Conservation (phyloP, 2,888 invertebrate species). For the Sarcophaga carnaria region DNA sequence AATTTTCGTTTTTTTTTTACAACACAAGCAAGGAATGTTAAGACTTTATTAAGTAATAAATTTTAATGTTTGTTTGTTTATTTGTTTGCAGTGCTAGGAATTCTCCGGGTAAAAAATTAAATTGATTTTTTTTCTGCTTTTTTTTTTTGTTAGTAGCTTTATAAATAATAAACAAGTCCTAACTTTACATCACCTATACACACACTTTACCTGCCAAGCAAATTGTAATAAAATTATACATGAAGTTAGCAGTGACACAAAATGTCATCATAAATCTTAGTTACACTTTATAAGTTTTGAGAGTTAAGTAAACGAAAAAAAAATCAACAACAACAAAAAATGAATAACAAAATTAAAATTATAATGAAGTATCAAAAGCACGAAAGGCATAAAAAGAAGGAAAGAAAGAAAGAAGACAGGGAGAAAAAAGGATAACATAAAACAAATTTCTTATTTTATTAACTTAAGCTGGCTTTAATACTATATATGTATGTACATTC, state of each 20-base stretch:
- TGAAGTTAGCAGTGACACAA: conserved; percentile 45
- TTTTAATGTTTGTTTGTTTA: background rate
- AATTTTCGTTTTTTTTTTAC: background rate
- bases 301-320: background rate
- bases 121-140: background rate
- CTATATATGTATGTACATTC: background rate
- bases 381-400: no score
- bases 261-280: conserved; percentile 54
- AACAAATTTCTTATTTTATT: background rate
- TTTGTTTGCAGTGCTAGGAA: background rate
- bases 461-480: background rate
- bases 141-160: no score
- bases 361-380: no score
- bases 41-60: background rate
- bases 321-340: no score
- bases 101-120: background rate
- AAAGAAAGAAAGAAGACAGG: no score
- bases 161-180: no score
- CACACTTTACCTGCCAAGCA: background rate
- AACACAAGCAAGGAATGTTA: background rate
- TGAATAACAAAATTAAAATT: no score
- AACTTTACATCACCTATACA: background rate
- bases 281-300: conserved; percentile 31
- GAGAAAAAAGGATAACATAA: background rate
- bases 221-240: background rate